phyloP scores from a whole-genome alignment of 2,797 vertebrate genomes.

The Sebastes oblongus region DNA sequence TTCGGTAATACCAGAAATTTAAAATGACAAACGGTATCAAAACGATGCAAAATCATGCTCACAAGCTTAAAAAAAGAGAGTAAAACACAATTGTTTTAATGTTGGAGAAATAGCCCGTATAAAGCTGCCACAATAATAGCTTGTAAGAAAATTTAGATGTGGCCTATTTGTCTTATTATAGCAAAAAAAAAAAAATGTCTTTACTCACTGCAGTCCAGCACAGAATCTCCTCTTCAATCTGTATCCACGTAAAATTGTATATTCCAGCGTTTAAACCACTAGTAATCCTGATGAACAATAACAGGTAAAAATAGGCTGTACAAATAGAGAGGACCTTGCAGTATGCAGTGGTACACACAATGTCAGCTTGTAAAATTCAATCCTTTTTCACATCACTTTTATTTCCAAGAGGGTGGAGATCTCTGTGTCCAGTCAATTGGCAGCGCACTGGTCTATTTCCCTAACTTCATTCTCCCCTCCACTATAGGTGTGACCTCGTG shows the following conservation, averaged over 20 bases:
- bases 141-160: background rate
- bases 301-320: background rate
- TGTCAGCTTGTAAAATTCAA: background rate
- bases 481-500: constrained; percentile 10
- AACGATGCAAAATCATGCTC: background rate
- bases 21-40: background rate
- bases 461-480: background rate
- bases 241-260: background rate
- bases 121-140: background rate
- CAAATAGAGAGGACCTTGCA: background rate
- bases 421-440: background rate
- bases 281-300: background rate
- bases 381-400: background rate
- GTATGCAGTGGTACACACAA: background rate
- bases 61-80: background rate
- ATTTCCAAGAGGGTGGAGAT: constrained; percentile 21
- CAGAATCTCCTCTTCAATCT: background rate
- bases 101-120: background rate
- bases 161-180: background rate
- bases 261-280: background rate
- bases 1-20: background rate
- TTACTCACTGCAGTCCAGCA: constrained; percentile 7
- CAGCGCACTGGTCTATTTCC: background rate
- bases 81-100: too few relatives aligned
- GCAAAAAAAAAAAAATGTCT: background rate